Evolutionary conservation across 2,888 invertebrate species (phyloP), one percentile per base, ranked within the genome.

Genomic region (Linnaemya tessellans): DNA sequence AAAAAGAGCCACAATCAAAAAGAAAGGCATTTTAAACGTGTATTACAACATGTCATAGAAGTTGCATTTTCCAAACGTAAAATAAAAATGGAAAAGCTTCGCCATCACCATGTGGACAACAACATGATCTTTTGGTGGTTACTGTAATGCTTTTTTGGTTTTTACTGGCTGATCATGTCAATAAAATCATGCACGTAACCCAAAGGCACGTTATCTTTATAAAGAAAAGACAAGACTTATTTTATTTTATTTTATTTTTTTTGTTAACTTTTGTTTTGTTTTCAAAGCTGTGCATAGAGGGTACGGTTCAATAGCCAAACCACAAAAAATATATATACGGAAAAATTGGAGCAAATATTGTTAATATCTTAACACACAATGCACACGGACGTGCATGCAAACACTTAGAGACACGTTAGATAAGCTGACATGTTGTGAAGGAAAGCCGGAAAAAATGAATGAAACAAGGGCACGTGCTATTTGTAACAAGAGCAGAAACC

Each of bases 401-500:
- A 64, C 56, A 71, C 35, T 51, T 25, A 25, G 4, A n/a, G n/a
- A 49, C 15, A 64, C 20, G 15, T 30, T 18, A 60, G 60, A 10
- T 70, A 81, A 64, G 49, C 43, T 67, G 79, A 80, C 79, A 79
- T 75, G 79, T 62, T 43, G 20, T 22, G 22, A 38, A 46, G 64
- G 22, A 68, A 70, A 68, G 58, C 46, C 15, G 78, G 62, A 71
- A 74, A 35, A 35, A 74, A 43, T 60, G 43, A 71, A 43, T 46
- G 46, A 64, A 80, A 82, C 82, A 85, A 79, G 82, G 79, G 85
- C 85, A 85, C 85, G 85, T 85, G 85, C 85, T 79, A 38, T 79
- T 51, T 54, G 74, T 65, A 70, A 85, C 82, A 79, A 80, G 70
- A 65, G 54, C 71, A 60, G 51, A 79, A 85, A 85, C 85, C 85